Percentiles rank a stretch among this genome's conserved stretches.
Evolutionary conservation across 1,140 invertebrate genomes (phyloP).

Genomic region (Yoshiicerus persimilis): DNA sequence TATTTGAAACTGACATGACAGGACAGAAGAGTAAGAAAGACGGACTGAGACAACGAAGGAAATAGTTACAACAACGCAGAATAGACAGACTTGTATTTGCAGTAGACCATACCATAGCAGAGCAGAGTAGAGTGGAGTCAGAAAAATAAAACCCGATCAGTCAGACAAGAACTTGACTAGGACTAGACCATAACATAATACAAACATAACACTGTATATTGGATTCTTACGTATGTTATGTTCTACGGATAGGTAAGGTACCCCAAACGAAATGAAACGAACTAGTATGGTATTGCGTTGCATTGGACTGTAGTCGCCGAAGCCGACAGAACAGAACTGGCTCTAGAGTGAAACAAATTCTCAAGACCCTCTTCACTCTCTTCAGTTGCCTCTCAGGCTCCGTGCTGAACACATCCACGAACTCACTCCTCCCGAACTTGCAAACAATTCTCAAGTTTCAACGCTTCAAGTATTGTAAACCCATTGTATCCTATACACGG

Average conservation of each 20-base stretch:
- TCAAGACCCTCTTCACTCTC: neutral
- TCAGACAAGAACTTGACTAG: neutral
- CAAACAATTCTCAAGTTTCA: neutral
- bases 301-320: neutral
- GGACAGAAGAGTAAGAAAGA: neutral
- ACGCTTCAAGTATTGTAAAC: neutral
- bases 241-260: neutral
- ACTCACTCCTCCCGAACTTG: neutral
- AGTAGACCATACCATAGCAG: no score
- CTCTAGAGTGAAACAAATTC: neutral
- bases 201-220: neutral
- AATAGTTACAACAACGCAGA: neutral
- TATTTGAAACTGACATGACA: neutral
- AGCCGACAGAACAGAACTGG: neutral
- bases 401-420: neutral
- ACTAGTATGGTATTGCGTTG: neutral
- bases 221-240: no score
- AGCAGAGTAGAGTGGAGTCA: no score
- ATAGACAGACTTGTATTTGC: neutral
- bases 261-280: neutral
- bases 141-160: neutral
- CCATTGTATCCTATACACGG: neutral
- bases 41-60: neutral
- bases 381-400: slow-evolving; percentile 38
- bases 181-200: neutral